Conservation (phyloP, 1,140 invertebrate species). For the Gonatopus flavifemur region DNA sequence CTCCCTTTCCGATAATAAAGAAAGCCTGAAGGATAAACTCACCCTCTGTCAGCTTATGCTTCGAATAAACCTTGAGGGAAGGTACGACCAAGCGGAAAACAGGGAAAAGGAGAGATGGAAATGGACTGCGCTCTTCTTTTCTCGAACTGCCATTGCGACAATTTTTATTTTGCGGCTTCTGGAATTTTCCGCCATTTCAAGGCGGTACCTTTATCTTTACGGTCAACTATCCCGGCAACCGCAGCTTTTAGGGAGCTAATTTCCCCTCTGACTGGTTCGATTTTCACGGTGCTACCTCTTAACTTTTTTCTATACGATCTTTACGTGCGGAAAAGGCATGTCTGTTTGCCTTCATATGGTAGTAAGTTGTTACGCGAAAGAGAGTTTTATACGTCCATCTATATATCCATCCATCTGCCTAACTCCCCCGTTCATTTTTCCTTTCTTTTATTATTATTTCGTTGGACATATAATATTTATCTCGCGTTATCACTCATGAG, state of each 20-base stretch:
- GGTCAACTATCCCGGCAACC: slow-evolving; percentile 15
- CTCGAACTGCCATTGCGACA: slow-evolving; percentile 5
- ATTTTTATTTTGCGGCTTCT: slow-evolving; percentile 28
- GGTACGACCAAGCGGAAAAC: slow-evolving; percentile 3
- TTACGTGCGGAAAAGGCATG: no score
- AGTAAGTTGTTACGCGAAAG: slow-evolving; percentile 45
- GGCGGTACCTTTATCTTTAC: slow-evolving; percentile 38
- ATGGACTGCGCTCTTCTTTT: no score
- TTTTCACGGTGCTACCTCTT: slow-evolving; percentile 43
- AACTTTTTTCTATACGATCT: slow-evolving; percentile 28
- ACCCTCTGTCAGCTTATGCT: slow-evolving; percentile 40
- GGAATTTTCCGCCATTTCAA: slow-evolving; percentile 17
- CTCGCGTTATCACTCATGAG: slow-evolving; percentile 45
- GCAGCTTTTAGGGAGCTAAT: slow-evolving; percentile 32
- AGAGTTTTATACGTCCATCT: slow-evolving; percentile 19
- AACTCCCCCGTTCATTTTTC: background rate
- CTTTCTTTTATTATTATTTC: slow-evolving; percentile 27
- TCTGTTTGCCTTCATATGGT: no score
- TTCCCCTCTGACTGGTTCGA: slow-evolving; percentile 50
- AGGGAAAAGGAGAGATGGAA: slow-evolving; percentile 4
- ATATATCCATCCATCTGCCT: background rate
- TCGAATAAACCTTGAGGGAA: slow-evolving; percentile 38
- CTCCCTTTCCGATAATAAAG: slow-evolving; percentile 35
- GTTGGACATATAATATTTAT: slow-evolving; percentile 47
- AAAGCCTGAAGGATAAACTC: slow-evolving; percentile 28